Conservation (phyloP, 2,113 vertebrate genomes). For the Toxotes chatareus region DNA sequence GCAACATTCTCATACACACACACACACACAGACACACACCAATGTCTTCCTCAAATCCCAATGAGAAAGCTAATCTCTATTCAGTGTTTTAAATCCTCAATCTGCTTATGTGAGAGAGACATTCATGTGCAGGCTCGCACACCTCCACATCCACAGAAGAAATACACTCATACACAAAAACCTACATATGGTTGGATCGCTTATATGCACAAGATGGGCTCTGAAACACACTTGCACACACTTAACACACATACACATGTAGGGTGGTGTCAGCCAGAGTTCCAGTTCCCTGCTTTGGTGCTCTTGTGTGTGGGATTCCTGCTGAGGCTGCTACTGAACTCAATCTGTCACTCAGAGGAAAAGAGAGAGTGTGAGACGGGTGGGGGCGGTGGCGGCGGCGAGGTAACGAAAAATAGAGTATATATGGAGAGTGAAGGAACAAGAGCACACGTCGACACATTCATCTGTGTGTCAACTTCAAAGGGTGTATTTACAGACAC, state of each 20-base stretch:
- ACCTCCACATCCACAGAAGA: constrained; percentile 30
- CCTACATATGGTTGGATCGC: constrained; percentile 24
- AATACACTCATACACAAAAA: constrained; percentile 34
- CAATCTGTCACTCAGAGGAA: constrained; percentile 79
- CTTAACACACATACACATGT: constrained; percentile 14
- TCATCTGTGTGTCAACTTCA: constrained; percentile 49
- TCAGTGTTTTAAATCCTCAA: constrained; percentile 58
- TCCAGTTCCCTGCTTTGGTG: constrained; percentile 57
- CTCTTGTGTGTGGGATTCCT: constrained; percentile 69
- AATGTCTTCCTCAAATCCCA: constrained; percentile 58
- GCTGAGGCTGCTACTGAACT: constrained; percentile 76
- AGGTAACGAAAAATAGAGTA: not conserved
- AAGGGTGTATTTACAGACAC: constrained; percentile 47
- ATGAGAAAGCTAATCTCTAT: constrained; percentile 60
- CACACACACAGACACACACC: not conserved
- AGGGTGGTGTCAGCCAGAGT: constrained; percentile 68
- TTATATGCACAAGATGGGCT: constrained; percentile 25
- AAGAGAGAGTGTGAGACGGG: constrained; percentile 32
- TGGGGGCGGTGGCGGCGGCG: constrained; percentile 1
- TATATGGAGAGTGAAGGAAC: constrained; percentile 41
- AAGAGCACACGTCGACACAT: constrained; percentile 39
- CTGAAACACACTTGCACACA: constrained; percentile 3
- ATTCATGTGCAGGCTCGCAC: constrained; percentile 34
- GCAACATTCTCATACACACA: constrained; percentile 14
- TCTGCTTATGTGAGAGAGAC: constrained; percentile 45